These are phyloP conservation scores for Dicrostonyx torquatus DNA, from an alignment of 2,797 vertebrate genomes.

Conservation along the genomic window DNA sequence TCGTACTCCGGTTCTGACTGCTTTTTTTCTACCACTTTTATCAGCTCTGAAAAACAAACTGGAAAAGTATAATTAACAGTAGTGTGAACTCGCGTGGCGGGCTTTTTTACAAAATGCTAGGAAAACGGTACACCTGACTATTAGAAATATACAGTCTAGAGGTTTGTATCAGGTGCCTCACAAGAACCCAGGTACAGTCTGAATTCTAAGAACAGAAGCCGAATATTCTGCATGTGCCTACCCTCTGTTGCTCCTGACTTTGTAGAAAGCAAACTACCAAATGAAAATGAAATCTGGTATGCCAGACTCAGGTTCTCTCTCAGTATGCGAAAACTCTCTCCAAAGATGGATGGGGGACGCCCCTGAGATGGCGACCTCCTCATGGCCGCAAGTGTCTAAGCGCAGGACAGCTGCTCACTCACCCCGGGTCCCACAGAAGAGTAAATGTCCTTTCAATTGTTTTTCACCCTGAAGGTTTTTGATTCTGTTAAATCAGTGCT, in stretches of 20 bases:
- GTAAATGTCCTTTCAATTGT: neutral
- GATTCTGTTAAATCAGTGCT: neutral
- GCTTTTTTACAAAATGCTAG: slow-evolving; percentile 22
- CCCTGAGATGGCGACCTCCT: neutral
- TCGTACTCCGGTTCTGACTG: neutral
- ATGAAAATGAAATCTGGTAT: neutral
- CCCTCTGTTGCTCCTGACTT: neutral
- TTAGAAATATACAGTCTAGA: neutral
- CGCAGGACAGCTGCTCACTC: neutral
- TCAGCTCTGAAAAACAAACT: slow-evolving; percentile 13
- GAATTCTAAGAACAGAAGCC: neutral
- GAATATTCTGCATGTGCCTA: neutral
- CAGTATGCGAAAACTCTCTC: neutral
- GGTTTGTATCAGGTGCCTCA: neutral
- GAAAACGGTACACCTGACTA: slow-evolving; percentile 23
- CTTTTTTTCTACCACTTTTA: slow-evolving; percentile 37
- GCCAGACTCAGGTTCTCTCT: neutral
- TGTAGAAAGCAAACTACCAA: neutral
- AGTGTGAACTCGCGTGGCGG: neutral
- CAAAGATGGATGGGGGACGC: neutral
- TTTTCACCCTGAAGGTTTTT: neutral
- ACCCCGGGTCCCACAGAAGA: neutral
- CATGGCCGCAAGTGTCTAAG: neutral
- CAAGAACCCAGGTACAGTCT: neutral
- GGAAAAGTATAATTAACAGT: slow-evolving; percentile 41